phyloP scores from a whole-genome alignment of 2,113 vertebrate species.

The Gulo gulo region DNA sequence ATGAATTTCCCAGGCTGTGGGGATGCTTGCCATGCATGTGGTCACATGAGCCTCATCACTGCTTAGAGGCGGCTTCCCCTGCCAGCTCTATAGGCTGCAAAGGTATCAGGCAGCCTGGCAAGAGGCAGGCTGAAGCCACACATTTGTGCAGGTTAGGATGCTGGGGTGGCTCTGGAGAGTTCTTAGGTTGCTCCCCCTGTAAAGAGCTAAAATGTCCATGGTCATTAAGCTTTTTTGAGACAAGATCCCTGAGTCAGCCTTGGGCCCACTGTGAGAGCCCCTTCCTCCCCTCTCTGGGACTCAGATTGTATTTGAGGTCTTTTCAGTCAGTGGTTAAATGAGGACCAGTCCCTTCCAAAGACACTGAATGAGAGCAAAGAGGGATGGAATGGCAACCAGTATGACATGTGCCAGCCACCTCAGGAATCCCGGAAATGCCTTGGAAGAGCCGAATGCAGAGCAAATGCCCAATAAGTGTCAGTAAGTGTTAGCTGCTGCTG shows the following conservation, averaged over 20 bases:
- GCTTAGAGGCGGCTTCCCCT: rapidly evolving
- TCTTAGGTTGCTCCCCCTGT: neutral
- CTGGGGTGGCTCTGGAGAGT: too few species aligned
- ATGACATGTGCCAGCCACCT: rapidly evolving
- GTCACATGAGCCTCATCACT: rapidly evolving
- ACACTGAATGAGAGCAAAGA: rapidly evolving
- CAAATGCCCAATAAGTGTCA: rapidly evolving
- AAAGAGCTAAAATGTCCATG: neutral
- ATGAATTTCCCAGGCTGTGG: neutral
- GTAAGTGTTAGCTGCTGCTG: rapidly evolving
- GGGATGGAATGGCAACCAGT: rapidly evolving
- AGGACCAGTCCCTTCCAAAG: neutral
- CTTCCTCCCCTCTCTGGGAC: neutral
- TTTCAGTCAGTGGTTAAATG: neutral
- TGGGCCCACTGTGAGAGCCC: rapidly evolving
- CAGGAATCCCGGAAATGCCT: rapidly evolving
- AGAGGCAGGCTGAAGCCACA: neutral
- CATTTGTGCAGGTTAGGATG: rapidly evolving
- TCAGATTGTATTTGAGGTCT: neutral
- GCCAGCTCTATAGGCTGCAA: too few species aligned
- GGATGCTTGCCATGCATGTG: rapidly evolving
- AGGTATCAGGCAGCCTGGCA: neutral
- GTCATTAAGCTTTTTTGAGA: neutral
- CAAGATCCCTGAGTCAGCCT: rapidly evolving
- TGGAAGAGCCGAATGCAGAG: neutral